Percentiles rank a stretch among this genome's conserved stretches.
phyloP scores from a whole-genome alignment of 2,888 invertebrate genomes.

The Stictocephala bisonia region DNA sequence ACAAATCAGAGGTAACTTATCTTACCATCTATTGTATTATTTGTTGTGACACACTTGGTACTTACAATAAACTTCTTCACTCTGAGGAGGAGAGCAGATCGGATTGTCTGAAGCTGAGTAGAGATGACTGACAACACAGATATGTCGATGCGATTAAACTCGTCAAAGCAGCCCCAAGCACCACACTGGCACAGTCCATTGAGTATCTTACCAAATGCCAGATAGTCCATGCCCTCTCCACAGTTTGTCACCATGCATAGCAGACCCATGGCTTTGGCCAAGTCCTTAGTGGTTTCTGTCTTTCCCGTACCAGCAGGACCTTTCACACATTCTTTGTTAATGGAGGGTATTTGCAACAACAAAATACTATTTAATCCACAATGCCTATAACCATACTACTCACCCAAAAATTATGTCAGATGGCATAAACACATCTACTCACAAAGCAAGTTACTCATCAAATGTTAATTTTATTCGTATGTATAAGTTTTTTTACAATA shows the following conservation, averaged over 20 bases:
- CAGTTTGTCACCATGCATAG: constrained; percentile 91
- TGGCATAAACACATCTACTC: too few relatives aligned
- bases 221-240: constrained; percentile 93
- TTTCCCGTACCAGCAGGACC: constrained; percentile 81
- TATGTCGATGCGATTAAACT: constrained; percentile 93
- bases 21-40: too few relatives aligned
- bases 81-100: constrained; percentile 82
- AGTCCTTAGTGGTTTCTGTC: constrained; percentile 86
- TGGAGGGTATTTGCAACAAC: too few relatives aligned
- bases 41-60: background rate
- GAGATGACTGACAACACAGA: constrained; percentile 94
- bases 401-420: too few relatives aligned
- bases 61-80: constrained; percentile 79
- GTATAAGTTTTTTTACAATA: too few relatives aligned
- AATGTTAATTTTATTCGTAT: too few relatives aligned
- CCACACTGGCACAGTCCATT: constrained; percentile 87
- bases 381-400: too few relatives aligned
- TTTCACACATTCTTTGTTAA: constrained; percentile 60
- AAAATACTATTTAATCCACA: too few relatives aligned
- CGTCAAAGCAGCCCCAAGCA: constrained; percentile 97
- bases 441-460: too few relatives aligned
- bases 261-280: constrained; percentile 89
- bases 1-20: too few relatives aligned
- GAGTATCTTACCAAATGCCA: constrained; percentile 81
- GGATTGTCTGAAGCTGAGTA: constrained; percentile 89